A percentile compares a stretch with the other conserved stretches of the same genome.
These are phyloP conservation scores for Pygmarrhopalites habei DNA, from an alignment of 1,140 invertebrate genomes.

Conservation along the genomic window DNA sequence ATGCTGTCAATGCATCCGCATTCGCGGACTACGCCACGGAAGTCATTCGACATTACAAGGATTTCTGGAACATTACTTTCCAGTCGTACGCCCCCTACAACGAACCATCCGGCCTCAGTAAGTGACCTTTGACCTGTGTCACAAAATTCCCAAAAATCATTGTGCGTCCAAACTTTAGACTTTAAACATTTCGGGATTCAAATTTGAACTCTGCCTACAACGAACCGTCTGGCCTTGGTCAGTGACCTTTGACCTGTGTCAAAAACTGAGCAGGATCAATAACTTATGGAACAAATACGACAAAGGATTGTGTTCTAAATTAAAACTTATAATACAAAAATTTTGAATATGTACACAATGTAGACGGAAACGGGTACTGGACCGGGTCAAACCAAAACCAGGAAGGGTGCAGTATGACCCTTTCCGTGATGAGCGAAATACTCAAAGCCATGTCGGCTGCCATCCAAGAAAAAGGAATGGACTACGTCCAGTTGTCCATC, in stretches of 20 bases:
- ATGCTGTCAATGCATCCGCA: slow-evolving; percentile 14
- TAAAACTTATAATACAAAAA: no score
- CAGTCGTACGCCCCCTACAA: slow-evolving; percentile 23
- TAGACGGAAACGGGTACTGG: slow-evolving; percentile 20
- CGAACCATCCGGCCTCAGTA: slow-evolving; percentile 23
- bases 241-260: no score
- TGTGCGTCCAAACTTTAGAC: no score
- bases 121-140: no score
- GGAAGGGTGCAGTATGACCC: slow-evolving; percentile 28
- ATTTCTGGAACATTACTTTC: slow-evolving; percentile 20
- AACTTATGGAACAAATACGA: no score
- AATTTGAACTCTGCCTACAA: no score
- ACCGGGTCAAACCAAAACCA: neutral
- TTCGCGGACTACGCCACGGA: slow-evolving; percentile 29
- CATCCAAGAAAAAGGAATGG: slow-evolving; percentile 4
- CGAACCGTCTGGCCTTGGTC: no score
- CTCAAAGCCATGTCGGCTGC: slow-evolving; percentile 3
- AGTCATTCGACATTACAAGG: slow-evolving; percentile 21
- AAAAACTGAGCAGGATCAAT: no score
- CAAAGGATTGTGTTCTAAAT: no score
- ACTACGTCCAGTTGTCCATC: slow-evolving; percentile 16
- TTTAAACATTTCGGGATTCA: no score
- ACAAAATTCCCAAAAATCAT: no score
- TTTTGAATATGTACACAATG: no score
- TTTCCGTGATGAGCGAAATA: slow-evolving; percentile 15